Percentiles rank a stretch among this genome's conserved stretches.
Conservation (phyloP, 2,797 vertebrate genomes). For the Cheracebus regulus region DNA sequence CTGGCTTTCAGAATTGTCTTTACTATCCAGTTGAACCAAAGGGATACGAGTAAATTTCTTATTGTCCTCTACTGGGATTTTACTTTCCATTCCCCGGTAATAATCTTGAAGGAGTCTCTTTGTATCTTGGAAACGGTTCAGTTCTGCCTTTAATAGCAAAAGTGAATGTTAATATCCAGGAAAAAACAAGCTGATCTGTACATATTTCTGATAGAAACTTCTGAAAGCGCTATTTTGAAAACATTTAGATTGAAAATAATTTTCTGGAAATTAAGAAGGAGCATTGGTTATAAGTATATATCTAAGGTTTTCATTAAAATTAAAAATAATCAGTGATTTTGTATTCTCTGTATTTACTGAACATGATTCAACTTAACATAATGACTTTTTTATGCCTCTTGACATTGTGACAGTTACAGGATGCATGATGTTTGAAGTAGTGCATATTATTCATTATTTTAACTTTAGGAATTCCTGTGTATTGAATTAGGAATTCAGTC, state of each 20-base stretch:
- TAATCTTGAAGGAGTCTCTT: constrained; percentile 90
- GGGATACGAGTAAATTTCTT: constrained; percentile 84
- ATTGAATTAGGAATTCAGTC: background rate
- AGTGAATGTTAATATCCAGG: background rate
- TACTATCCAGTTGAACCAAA: constrained; percentile 82
- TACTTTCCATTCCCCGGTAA: constrained; percentile 88
- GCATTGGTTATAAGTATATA: background rate
- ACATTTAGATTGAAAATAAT: constrained; percentile 23
- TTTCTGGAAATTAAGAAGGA: constrained; percentile 43
- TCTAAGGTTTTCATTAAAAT: constrained; percentile 9
- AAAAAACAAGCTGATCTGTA: background rate
- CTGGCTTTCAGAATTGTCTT: constrained; percentile 66
- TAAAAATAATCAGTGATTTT: background rate
- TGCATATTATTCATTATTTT: background rate
- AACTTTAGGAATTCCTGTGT: background rate
- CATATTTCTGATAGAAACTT: background rate
- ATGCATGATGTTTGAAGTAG: background rate
- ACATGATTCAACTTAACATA: background rate
- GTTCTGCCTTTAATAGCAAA: constrained; percentile 88
- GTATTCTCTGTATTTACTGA: background rate
- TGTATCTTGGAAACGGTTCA: constrained; percentile 92
- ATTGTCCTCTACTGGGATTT: constrained; percentile 78
- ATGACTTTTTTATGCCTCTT: background rate
- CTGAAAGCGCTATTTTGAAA: background rate
- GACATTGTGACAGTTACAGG: background rate